Base-by-base conservation (phyloP, 2,888 invertebrate genomes). In the Diplolepis rosae region DNA sequence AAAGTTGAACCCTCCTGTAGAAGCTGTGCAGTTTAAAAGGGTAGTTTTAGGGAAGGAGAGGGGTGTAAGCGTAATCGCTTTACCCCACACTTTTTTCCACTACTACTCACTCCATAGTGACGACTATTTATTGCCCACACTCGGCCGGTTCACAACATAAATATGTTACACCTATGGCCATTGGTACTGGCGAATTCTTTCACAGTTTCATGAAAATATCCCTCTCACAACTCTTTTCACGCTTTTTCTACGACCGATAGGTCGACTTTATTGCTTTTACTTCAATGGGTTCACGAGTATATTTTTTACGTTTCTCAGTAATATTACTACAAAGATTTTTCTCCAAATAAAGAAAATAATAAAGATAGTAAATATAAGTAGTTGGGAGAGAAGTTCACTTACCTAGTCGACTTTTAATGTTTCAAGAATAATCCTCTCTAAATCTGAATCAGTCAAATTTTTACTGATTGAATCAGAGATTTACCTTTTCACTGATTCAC, bases 111-210 rank as follows among this genome's bases (percentile, higher is more conserved):
- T 66, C 69, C 74, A 75, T 76, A 75, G 75, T 76, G 71, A 72
- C 79, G 72, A 82, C 86, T 87, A 88, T 88, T 87, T 88, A 88
- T 88, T 85, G 85, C 87, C 83, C 82, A 78, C 86, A 86, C 84
- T 85, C 82, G 84, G 85, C 80, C 82, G 84, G 85, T 88, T 88
- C 88, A 84, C 88, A 88, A 85, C 85, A 85, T 88, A 88, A 88
- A 88, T 88, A 88, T 87, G 87, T 87, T 87, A 84, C 84, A 84
- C 83, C 84, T 84, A 85, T 80, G 82, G 79, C 78, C 80, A 78
- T 75, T 61, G 35, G 39, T 61, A 22, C 61, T 61, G 24, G 61
- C 35, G 61, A 61, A 61, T 61, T 61, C 61, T 61, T 39, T 35
- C 39, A 61, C 18, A 30, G 18, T 56, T 56, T 56, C 54, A 56